Conservation (phyloP, 2,113 vertebrate species). For the Xenotilapia leptura region DNA sequence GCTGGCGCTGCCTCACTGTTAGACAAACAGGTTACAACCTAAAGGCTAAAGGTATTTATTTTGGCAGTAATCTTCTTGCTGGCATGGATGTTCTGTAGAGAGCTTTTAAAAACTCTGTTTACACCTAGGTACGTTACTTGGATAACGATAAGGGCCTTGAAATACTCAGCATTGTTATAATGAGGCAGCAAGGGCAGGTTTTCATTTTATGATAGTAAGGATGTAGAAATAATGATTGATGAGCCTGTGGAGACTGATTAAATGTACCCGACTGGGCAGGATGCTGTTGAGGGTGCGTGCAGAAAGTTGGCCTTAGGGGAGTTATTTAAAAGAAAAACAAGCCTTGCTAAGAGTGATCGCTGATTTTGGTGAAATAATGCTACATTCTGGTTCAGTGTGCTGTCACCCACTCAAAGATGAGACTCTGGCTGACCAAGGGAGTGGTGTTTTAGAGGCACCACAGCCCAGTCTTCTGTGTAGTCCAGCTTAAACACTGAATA, state of each 20-base stretch:
- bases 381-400: not conserved
- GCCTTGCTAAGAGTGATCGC: not conserved
- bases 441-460: not conserved
- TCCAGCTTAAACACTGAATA: not conserved
- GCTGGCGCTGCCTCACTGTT: not conserved
- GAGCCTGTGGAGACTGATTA: not conserved
- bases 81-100: not conserved
- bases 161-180: not conserved
- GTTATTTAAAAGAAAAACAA: not conserved
- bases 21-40: not conserved
- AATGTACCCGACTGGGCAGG: not conserved
- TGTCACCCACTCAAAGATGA: not conserved
- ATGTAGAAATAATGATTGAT: not conserved
- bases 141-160: not conserved
- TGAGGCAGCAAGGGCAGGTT: not conserved
- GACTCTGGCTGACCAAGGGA: not conserved
- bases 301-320: not conserved
- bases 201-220: not conserved
- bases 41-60: not conserved
- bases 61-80: not conserved
- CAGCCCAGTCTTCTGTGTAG: not conserved
- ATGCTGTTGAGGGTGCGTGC: accelerated
- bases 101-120: not conserved
- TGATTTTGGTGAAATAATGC: not conserved
- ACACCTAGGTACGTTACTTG: not conserved